Conservation (phyloP, 2,888 invertebrate species). For the Tuberolachnus salignus region DNA sequence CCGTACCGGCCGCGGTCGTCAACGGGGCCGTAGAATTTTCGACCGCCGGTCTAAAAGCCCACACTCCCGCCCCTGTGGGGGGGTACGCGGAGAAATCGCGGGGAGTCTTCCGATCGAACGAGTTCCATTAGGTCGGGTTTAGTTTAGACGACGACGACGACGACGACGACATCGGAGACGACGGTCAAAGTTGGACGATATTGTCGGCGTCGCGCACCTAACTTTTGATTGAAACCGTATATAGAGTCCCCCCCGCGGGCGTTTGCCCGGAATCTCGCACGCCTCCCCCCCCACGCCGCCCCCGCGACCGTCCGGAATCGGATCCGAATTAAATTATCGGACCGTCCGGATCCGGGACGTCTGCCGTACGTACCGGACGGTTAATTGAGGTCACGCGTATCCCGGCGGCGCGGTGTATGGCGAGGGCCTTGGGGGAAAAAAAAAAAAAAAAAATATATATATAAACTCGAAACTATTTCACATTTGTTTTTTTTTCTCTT, state of each 20-base stretch:
- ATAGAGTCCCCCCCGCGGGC: constrained; percentile 2
- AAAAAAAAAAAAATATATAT: constrained; percentile 13
- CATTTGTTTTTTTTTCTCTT: neutral
- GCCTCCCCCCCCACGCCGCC: neutral
- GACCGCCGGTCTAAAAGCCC: too few species aligned
- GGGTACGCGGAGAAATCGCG: too few species aligned
- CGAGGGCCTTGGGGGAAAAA: too few species aligned
- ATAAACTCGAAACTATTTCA: constrained; percentile 2
- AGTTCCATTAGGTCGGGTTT: constrained; percentile 24
- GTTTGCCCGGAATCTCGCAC: neutral
- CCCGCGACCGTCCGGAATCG: neutral
- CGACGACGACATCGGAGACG: too few species aligned
- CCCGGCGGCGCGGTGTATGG: neutral
- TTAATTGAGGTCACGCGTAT: constrained; percentile 28
- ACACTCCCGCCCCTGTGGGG: too few species aligned
- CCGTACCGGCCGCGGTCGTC: too few species aligned
- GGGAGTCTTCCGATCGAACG: neutral
- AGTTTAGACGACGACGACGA: too few species aligned
- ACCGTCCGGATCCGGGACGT: neutral
- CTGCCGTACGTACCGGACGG: too few species aligned
- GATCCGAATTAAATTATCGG: constrained; percentile 34
- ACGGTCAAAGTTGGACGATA: constrained; percentile 34
- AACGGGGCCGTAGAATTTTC: too few species aligned
- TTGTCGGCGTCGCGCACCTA: constrained; percentile 32
- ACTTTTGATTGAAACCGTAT: constrained; percentile 52